Evolutionary conservation across 2,797 vertebrate genomes (phyloP).

Genomic region (Thalassophryne amazonica): DNA sequence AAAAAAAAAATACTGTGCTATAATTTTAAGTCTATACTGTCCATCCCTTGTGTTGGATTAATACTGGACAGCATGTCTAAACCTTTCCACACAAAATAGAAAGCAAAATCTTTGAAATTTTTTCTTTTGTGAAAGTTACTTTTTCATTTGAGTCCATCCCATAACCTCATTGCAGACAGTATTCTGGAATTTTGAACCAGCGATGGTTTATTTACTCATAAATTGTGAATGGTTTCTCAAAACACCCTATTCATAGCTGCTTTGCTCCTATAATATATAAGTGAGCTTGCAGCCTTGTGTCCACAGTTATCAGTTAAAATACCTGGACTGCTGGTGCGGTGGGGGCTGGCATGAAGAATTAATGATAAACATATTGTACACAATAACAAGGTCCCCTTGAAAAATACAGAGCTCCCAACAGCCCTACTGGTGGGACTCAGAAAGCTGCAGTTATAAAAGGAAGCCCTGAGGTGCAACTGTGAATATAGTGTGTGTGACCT

Average conservation of each 20-base stretch:
- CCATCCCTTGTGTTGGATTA: no score
- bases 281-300: background rate
- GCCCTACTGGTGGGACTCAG: conserved; percentile 21
- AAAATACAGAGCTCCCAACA: conserved; percentile 4
- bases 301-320: background rate
- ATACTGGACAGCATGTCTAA: background rate
- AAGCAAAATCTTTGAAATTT: background rate
- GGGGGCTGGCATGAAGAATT: background rate
- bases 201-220: background rate
- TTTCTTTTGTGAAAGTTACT: background rate
- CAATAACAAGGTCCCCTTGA: conserved; percentile 5
- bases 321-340: background rate
- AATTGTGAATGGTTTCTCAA: background rate
- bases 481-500: conserved; percentile 23
- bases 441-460: conserved; percentile 21
- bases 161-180: background rate
- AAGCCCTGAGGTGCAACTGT: conserved; percentile 24
- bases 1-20: no score
- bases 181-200: background rate
- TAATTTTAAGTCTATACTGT: no score
- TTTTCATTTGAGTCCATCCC: background rate
- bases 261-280: background rate
- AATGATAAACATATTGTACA: conserved; percentile 11
- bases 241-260: background rate
- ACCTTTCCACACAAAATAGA: background rate